These are phyloP conservation scores for Aporophyla nigra DNA, from an alignment of 2,888 invertebrate genomes.

Conservation along the genomic window DNA sequence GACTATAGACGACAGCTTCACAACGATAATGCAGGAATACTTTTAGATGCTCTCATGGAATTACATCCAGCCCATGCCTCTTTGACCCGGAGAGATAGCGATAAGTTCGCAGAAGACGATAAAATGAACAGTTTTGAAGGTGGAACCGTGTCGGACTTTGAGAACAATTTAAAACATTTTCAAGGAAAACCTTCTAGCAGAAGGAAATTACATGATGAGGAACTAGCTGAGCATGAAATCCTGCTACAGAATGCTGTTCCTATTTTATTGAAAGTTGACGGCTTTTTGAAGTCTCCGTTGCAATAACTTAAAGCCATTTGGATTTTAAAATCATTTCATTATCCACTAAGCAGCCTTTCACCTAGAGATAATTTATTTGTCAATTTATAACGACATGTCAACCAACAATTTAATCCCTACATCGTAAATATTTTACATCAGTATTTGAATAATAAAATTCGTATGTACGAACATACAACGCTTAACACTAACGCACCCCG, in stretches of 20 bases:
- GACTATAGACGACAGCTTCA: constrained; percentile 55
- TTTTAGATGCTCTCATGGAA: background rate
- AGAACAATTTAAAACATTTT: constrained; percentile 70
- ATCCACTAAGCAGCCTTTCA: background rate
- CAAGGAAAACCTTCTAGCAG: constrained; percentile 1
- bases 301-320: background rate
- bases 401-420: constrained; percentile 3
- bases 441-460: constrained; percentile 52
- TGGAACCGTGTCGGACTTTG: constrained; percentile 59
- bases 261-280: constrained; percentile 74
- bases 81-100: constrained; percentile 38
- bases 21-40: background rate
- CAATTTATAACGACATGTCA: background rate
- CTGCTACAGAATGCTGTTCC: constrained; percentile 78
- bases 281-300: constrained; percentile 73
- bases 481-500: constrained; percentile 64
- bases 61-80: background rate
- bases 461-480: constrained; percentile 41
- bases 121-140: constrained; percentile 61
- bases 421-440: constrained; percentile 6
- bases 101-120: constrained; percentile 72
- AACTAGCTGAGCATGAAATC: constrained; percentile 46
- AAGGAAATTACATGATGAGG: constrained; percentile 48
- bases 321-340: background rate
- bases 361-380: too few relatives aligned